Conservation (phyloP, 2,888 invertebrate genomes). For the Drosophila gaucha region DNA sequence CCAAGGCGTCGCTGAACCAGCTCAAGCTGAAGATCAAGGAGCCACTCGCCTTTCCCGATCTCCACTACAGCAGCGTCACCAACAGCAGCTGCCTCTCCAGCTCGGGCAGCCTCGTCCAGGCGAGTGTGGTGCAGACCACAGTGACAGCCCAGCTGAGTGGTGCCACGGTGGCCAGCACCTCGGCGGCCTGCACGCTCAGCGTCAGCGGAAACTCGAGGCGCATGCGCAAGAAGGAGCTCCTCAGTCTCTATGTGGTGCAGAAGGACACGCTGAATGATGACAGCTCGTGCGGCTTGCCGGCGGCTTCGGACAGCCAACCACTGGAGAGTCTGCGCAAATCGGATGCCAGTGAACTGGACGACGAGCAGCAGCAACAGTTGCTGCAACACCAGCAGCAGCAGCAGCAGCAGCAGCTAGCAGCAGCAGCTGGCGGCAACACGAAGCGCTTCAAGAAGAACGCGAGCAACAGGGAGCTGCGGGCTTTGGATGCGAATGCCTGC, state of each 20-base stretch:
- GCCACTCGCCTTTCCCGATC: conserved; percentile 90
- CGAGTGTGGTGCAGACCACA: conserved; percentile 74
- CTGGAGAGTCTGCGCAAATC: conserved; percentile 91
- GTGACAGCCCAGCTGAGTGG: conserved; percentile 60
- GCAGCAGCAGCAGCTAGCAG: conserved; percentile 73
- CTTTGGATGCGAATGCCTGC: conserved; percentile 87
- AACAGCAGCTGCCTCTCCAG: conserved; percentile 56
- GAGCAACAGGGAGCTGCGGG: conserved; percentile 87
- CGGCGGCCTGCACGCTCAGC: conserved; percentile 28
- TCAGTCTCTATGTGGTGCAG: conserved; percentile 93
- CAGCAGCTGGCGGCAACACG: conserved; percentile 84
- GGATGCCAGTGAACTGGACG: conserved; percentile 93
- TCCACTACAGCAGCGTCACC: conserved; percentile 86
- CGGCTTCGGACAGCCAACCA: conserved; percentile 82
- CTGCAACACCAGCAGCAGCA: conserved; percentile 85
- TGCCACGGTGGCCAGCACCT: conserved; percentile 67
- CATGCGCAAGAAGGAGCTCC: conserved; percentile 95
- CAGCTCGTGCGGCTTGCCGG: conserved; percentile 86
- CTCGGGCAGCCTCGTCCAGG: conserved; percentile 63
- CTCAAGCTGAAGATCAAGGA: conserved; percentile 96
- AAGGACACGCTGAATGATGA: conserved; percentile 93
- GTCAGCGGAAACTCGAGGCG: conserved; percentile 88
- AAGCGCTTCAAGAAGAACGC: conserved; percentile 87
- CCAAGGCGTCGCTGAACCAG: conserved; percentile 92
- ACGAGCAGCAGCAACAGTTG: no score